These are phyloP conservation scores for Trogon surrucura DNA, from an alignment of 2,113 vertebrate species.

Conservation along the genomic window DNA sequence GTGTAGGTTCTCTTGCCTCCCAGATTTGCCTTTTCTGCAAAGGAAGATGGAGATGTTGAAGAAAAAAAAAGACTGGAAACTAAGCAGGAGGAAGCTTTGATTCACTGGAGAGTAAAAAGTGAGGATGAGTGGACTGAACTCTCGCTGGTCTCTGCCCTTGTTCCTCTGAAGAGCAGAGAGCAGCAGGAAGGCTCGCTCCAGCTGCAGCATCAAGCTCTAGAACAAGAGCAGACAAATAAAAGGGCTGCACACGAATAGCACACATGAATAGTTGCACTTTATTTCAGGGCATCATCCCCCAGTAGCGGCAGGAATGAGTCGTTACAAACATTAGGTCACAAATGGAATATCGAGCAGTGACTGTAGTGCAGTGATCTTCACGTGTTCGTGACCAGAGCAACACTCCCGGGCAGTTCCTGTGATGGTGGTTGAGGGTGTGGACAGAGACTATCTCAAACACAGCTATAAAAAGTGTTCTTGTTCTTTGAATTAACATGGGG, in stretches of 20 bases:
- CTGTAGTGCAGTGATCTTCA: neutral
- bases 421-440: neutral
- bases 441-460: neutral
- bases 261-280: conserved; percentile 65
- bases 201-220: neutral
- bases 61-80: neutral
- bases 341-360: neutral
- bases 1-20: neutral
- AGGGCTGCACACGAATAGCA: neutral
- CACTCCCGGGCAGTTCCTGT: rapidly evolving
- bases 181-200: neutral
- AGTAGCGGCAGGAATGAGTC: neutral
- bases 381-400: neutral
- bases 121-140: too few species aligned
- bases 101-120: neutral
- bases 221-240: neutral
- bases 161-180: neutral
- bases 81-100: neutral
- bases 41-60: neutral
- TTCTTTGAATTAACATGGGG: neutral
- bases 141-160: neutral
- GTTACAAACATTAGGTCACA: conserved; percentile 7
- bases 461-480: neutral
- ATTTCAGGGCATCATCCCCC: conserved; percentile 67
- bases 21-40: neutral